A percentile compares a stretch with the other conserved stretches of the same genome.
Evolutionary conservation across 2,113 vertebrate species (phyloP).

Genomic region (Poecile atricapillus): DNA sequence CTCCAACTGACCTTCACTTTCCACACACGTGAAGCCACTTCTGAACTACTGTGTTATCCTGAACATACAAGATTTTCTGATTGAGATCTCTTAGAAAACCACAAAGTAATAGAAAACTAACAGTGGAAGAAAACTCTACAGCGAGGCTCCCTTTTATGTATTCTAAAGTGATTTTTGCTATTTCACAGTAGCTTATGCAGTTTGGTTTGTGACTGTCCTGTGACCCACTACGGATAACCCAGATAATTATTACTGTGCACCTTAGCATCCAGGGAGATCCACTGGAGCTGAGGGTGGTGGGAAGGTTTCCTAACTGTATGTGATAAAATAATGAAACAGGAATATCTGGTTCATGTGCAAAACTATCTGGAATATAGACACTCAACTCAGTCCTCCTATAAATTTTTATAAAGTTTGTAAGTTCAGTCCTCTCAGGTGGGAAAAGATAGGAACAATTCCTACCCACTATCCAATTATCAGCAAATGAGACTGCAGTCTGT

Average conservation of each 20-base stretch:
- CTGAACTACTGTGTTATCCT: not conserved
- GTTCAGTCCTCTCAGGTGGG: not conserved
- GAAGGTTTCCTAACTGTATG: not conserved
- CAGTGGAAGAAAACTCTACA: not conserved
- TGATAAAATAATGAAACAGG: not conserved
- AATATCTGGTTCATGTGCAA: not conserved
- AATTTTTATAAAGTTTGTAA: not conserved
- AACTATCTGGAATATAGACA: not conserved
- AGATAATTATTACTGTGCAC: not conserved
- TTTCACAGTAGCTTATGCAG: not conserved
- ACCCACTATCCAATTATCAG: not conserved
- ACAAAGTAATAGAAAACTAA: not conserved
- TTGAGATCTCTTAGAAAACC: not conserved
- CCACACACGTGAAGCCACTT: not conserved
- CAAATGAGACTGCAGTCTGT: not conserved
- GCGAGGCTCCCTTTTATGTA: not conserved
- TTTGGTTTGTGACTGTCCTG: not conserved
- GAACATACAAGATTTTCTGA: not conserved
- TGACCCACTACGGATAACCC: not conserved
- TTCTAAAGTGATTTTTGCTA: not conserved
- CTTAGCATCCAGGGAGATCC: not conserved
- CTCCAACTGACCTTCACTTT: not conserved
- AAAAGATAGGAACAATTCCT: not conserved
- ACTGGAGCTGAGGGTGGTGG: not conserved
- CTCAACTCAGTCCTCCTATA: not conserved